These are phyloP conservation scores for Argopecten irradians DNA, from an alignment of 1,140 invertebrate genomes.

Conservation along the genomic window DNA sequence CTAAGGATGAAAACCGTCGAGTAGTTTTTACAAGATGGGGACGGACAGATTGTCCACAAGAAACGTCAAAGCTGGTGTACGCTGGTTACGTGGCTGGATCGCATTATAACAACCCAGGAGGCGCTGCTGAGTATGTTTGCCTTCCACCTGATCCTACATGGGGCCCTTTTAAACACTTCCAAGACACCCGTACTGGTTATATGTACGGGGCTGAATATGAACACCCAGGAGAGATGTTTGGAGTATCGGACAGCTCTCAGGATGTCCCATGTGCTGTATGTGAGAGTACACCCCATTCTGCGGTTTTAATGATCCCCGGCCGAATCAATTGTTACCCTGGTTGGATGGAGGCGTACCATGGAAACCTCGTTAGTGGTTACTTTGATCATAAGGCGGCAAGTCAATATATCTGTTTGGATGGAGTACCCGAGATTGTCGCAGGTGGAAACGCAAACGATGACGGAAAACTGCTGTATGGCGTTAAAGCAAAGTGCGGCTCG, in stretches of 20 bases:
- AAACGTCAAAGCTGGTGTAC: too few species aligned
- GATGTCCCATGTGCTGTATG: conserved; percentile 48
- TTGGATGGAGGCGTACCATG: conserved; percentile 15
- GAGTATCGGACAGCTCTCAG: background rate
- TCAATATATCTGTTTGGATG: conserved; percentile 23
- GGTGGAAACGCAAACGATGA: background rate
- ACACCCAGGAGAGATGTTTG: background rate
- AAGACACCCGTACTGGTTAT: too few species aligned
- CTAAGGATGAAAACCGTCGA: too few species aligned
- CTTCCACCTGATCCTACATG: too few species aligned
- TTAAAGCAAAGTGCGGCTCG: conserved; percentile 35
- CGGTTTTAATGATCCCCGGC: conserved; percentile 31
- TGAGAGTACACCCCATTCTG: background rate
- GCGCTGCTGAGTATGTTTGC: too few species aligned
- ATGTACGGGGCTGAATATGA: conserved; percentile 42
- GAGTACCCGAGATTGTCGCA: conserved; percentile 23
- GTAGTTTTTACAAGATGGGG: too few species aligned
- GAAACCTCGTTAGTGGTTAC: background rate
- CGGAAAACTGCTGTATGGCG: conserved; percentile 37
- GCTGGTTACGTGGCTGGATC: too few species aligned
- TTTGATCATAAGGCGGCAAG: background rate
- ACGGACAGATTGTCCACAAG: too few species aligned
- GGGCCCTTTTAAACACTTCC: too few species aligned
- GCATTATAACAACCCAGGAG: too few species aligned
- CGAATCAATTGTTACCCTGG: background rate